Evolutionary conservation across 2,797 vertebrate genomes (phyloP), one percentile per base, ranked within the genome.

Genomic region (Microctenopoma lineatum): DNA sequence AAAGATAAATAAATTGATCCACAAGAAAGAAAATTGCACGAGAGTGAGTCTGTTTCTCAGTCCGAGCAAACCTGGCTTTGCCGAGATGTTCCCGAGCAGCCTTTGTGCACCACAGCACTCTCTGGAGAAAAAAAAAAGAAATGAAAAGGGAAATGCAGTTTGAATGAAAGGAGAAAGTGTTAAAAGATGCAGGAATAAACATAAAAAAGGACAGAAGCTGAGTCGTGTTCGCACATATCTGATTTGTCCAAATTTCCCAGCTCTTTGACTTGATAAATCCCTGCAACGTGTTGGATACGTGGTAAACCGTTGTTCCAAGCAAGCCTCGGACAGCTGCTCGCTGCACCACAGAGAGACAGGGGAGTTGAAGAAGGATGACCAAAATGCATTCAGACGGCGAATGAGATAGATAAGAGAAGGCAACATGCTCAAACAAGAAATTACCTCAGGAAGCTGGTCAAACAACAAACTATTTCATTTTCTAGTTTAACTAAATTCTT

Each of bases 211-310:
- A 70, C 13, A 25, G 48, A 82, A 59, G 75, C 44, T 10, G 75
- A 82, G 59, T 59, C 85, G 66, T 89, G 88, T 77, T 78, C 72
- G 12, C 74, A 77, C 87, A 90, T 80, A 79, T 83, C 85, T 84
- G 77, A 87, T 88, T 73, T 51, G 71, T 80, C 77, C 83, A 78
- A 78, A 80, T 90, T 87, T 84, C 81, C 66, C 84, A 63, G 84
- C 80, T 87, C 79, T 51, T 68, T 73, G 83, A 72, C 63, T 85
- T 63, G 79, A 90, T 80, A 84, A 89, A 91, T 92, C 84, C 87
- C 84, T 1, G 36, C 81, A 59, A 70, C 78, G 56, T 71, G 82
- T 70, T 7, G 39, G 69, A 38, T 67, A 66, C 38, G 39, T 61
- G 75, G 78, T 67, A 51, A 89, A 75, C 81, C 84, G 26, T 80